Base-by-base conservation (phyloP, 2,888 invertebrate genomes). In the Autographa pulchrina region DNA sequence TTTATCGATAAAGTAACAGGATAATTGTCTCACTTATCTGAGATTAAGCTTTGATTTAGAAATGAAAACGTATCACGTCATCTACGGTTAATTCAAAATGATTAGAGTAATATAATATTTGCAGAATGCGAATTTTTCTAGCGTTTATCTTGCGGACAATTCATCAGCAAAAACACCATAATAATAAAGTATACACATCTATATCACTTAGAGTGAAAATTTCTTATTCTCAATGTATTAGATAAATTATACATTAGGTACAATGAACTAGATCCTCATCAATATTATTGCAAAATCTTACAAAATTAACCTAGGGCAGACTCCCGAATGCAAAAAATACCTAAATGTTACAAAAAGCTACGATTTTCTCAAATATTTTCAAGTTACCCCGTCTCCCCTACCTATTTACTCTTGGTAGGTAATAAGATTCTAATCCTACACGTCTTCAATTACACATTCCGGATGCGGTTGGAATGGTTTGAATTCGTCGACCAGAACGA, bases 401-500 rank as follows among this genome's bases (percentile, higher is more conserved):
- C 72, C 78, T 58, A 73, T 84, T 85, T 78, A 78, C 76, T 72
- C 68, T 68, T 56, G 70, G 74, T 74, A 74, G 78, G 70, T 78
- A 80, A 81, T 72, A 70, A 68, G 72, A 69, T 79, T 83, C 77
- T 78, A 79, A 80, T 87, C 84, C 83, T 84, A 81, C 72, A 78
- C 82, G 81, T 86, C 84, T 90, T 86, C 78, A 78, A 84, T 90
- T 88, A 88, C 88, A 81, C 81, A 81, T 86, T 86, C 88, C 89
- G 88, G 88, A 87, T 85, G 85, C 62, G 66, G 65, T 64, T 65
- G 52, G 74, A 80, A 85, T 84, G 81, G 86, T 89, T 88, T 88
- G 86, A 88, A 88, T 88, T 87, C 83, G 84, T 87, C 72, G 82
- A 78, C 77, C 68, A 76, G 72, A 72, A 79, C 72, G 63, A 59